phyloP scores from a whole-genome alignment of 2,113 vertebrate genomes.

The Todiramphus saurophagus region DNA sequence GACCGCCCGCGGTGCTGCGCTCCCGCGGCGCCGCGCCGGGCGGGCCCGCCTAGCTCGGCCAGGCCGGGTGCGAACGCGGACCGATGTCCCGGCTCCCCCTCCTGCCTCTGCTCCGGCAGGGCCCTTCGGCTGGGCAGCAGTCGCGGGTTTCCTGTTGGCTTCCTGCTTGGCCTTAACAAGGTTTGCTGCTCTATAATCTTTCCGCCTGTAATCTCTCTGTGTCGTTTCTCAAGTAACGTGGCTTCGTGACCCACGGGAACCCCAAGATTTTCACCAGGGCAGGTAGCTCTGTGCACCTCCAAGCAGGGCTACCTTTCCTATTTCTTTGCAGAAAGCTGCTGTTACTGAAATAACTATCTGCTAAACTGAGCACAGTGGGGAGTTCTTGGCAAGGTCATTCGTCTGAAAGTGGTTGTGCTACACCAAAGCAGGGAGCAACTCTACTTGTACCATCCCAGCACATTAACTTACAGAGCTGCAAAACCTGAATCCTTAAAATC shows the following conservation, averaged over 20 bases:
- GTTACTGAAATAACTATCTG: neutral
- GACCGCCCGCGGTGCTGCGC: neutral
- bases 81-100: neutral
- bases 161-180: neutral
- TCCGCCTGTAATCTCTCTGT: neutral
- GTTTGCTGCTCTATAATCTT: neutral
- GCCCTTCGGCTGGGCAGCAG: neutral
- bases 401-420: neutral
- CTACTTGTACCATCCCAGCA: rapidly evolving
- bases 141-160: rapidly evolving
- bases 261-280: neutral
- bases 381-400: neutral
- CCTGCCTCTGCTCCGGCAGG: neutral
- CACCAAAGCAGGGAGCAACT: neutral
- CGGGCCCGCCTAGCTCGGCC: neutral
- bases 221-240: neutral
- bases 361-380: neutral
- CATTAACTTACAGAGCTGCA: neutral
- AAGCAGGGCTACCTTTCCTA: neutral
- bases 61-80: rapidly evolving
- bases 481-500: neutral
- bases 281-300: neutral
- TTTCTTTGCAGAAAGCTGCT: neutral
- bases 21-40: too few species aligned
- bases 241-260: neutral